Conservation (phyloP, 2,888 invertebrate genomes). For the Sericinus montela region DNA sequence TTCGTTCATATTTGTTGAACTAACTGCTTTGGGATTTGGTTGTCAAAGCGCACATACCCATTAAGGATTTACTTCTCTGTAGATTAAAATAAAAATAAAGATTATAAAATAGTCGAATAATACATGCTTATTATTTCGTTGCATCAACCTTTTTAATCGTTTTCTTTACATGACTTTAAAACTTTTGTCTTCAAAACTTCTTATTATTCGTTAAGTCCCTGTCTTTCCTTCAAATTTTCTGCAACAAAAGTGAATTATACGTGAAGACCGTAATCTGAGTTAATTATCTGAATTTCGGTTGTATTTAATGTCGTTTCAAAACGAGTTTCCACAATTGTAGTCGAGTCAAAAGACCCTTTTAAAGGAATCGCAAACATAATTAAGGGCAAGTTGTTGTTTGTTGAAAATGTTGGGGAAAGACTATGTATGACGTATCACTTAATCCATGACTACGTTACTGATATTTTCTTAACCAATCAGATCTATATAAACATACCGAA, state of each 20-base stretch:
- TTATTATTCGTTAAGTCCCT: slow-evolving; percentile 26
- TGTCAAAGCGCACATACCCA: too few relatives aligned
- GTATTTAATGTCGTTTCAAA: slow-evolving; percentile 69
- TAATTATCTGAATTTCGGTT: slow-evolving; percentile 73
- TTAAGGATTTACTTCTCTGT: too few relatives aligned
- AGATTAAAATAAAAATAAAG: too few relatives aligned
- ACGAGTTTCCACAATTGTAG: slow-evolving; percentile 68
- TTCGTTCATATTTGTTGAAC: too few relatives aligned
- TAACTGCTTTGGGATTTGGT: too few relatives aligned
- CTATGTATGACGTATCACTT: slow-evolving; percentile 46
- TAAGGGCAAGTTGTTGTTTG: slow-evolving; percentile 66
- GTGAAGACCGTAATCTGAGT: slow-evolving; percentile 67
- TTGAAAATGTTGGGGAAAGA: slow-evolving; percentile 60
- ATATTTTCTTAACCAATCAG: slow-evolving; percentile 8
- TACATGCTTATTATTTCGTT: too few relatives aligned
- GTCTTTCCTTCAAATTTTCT: slow-evolving; percentile 40
- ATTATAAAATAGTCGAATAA: too few relatives aligned
- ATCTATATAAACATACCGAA: background rate
- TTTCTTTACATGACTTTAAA: too few relatives aligned
- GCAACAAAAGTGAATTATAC: slow-evolving; percentile 61
- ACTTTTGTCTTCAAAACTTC: background rate
- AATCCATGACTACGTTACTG: slow-evolving; percentile 12
- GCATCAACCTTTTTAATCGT: too few relatives aligned
- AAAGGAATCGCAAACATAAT: slow-evolving; percentile 74
- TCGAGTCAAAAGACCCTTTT: slow-evolving; percentile 66